A percentile compares a stretch with the other conserved stretches of the same genome.
Conservation (phyloP, 2,888 invertebrate species). For the Nomada ferruginata region DNA sequence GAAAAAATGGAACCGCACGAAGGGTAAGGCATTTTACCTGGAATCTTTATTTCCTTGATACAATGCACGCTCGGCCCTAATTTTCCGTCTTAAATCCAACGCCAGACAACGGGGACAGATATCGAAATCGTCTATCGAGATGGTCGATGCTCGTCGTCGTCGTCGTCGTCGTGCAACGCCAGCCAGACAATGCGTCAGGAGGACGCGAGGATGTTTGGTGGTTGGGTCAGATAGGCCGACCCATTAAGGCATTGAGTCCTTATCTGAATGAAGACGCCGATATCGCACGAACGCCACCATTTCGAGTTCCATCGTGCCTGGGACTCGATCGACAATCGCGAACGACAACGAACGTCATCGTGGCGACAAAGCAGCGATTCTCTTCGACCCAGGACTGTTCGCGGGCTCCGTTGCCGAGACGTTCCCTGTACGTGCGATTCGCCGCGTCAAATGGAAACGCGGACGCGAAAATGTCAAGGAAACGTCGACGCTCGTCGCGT, state of each 20-base stretch:
- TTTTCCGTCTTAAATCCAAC: constrained; percentile 30
- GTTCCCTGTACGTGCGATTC: constrained; percentile 15
- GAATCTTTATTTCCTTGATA: not conserved
- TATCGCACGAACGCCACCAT: constrained; percentile 59
- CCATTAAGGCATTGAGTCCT: constrained; percentile 69
- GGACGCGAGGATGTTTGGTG: constrained; percentile 51
- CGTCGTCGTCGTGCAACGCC: constrained; percentile 14
- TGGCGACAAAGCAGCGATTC: constrained; percentile 54
- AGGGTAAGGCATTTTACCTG: not conserved
- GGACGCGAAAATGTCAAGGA: constrained; percentile 31
- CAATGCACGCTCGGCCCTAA: constrained; percentile 16
- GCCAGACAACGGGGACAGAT: constrained; percentile 17
- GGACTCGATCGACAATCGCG: constrained; percentile 52
- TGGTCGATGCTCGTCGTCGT: constrained; percentile 25
- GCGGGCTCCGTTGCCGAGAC: not conserved
- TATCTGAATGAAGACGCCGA: constrained; percentile 71
- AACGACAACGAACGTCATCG: constrained; percentile 55
- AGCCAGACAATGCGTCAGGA: constrained; percentile 45
- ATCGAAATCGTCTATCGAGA: constrained; percentile 53
- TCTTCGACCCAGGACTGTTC: constrained; percentile 19
- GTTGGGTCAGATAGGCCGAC: constrained; percentile 58
- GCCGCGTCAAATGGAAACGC: not conserved
- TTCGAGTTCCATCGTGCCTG: constrained; percentile 57
- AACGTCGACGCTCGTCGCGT: not conserved
- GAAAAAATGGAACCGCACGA: not conserved